Percentiles rank a stretch among this genome's conserved stretches.
Evolutionary conservation across 2,113 vertebrate genomes (phyloP).

Genomic region (Pavo muticus): DNA sequence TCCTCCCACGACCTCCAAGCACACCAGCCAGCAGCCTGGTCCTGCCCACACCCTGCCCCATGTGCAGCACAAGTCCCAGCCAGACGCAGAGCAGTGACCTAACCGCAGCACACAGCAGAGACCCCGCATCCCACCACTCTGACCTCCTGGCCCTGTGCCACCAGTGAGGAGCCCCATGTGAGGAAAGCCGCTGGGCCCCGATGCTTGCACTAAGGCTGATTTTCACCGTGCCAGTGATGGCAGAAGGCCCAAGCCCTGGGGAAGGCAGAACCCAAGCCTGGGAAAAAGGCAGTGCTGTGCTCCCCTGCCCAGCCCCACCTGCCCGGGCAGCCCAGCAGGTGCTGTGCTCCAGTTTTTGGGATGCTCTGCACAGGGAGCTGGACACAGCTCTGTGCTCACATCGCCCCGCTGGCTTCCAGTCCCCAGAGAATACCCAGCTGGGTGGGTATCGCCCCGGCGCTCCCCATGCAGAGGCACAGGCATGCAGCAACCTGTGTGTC

Average conservation of each 20-base stretch:
- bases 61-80: background rate
- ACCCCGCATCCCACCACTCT: background rate
- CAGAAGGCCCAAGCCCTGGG: slow-evolving; percentile 18
- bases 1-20: background rate
- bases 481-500: background rate
- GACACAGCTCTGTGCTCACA: background rate
- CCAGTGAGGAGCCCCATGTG: background rate
- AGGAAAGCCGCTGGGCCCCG: fast-evolving
- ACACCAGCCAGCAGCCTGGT: slow-evolving; percentile 38
- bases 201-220: fast-evolving
- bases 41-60: background rate
- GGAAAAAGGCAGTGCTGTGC: slow-evolving; percentile 23
- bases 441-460: background rate
- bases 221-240: fast-evolving
- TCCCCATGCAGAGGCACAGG: slow-evolving; percentile 47
- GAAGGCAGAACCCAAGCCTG: slow-evolving; percentile 11
- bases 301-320: slow-evolving; percentile 23
- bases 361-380: fast-evolving
- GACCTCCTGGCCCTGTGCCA: fast-evolving
- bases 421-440: fast-evolving
- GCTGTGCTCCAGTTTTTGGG: background rate
- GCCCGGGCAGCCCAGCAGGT: background rate
- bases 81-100: slow-evolving; percentile 35
- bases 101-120: background rate
- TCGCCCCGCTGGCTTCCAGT: fast-evolving